Percentiles rank a stretch among this genome's conserved stretches.
Evolutionary conservation across 2,113 vertebrate species (phyloP).

Genomic region (Callipepla squamata): DNA sequence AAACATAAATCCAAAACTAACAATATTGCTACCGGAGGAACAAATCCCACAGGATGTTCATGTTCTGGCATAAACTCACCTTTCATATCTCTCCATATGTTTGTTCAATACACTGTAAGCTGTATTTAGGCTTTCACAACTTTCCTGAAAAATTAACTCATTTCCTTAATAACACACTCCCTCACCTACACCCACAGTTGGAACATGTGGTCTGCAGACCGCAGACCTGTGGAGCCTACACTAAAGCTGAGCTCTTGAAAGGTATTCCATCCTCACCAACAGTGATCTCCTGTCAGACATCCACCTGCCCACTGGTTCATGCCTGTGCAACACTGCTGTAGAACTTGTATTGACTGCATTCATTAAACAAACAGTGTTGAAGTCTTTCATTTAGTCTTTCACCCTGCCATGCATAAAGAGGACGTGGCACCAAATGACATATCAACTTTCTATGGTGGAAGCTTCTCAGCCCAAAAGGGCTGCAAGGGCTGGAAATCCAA

Average conservation of each 20-base stretch:
- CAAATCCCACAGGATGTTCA: background rate
- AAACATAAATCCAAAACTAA: background rate
- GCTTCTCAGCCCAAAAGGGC: background rate
- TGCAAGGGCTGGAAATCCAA: background rate
- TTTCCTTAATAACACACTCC: background rate
- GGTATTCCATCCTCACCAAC: fast-evolving
- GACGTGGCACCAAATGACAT: background rate
- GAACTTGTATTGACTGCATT: background rate
- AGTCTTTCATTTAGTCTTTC: background rate
- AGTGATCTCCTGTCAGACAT: fast-evolving
- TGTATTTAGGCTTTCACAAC: background rate
- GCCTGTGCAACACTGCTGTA: background rate
- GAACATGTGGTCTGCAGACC: background rate
- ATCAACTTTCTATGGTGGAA: background rate
- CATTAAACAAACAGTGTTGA: background rate
- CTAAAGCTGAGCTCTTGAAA: background rate
- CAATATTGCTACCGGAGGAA: background rate
- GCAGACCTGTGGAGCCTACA: too few relatives aligned
- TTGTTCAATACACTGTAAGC: background rate
- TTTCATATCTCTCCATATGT: background rate
- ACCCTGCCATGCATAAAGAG: background rate
- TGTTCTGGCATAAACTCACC: background rate
- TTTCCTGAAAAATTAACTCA: background rate
- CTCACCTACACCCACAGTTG: background rate
- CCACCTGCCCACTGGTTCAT: fast-evolving